Evolutionary conservation across 1,140 invertebrate genomes (phyloP).

Genomic region (Drepana arcuata): DNA sequence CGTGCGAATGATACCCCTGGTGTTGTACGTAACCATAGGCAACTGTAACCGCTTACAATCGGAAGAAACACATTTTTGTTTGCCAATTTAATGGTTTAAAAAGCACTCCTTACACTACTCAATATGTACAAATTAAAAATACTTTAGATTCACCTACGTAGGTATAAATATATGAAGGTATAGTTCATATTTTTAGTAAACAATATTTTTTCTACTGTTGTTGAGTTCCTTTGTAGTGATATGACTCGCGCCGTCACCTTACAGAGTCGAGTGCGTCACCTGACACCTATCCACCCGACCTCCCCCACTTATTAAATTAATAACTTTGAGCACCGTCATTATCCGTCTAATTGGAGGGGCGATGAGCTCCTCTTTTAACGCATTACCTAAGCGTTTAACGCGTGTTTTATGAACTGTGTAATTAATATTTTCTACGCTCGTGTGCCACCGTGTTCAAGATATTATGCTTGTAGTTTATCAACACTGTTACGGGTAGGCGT

Average conservation of each 20-base stretch:
- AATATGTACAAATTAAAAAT: background rate
- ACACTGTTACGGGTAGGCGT: too few relatives aligned
- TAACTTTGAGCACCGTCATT: conserved; percentile 66
- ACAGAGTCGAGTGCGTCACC: conserved; percentile 27
- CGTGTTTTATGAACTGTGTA: conserved; percentile 59
- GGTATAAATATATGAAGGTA: background rate
- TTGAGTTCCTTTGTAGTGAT: background rate
- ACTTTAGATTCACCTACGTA: background rate
- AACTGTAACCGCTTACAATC: too few relatives aligned
- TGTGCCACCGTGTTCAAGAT: too few relatives aligned
- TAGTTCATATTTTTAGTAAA: too few relatives aligned
- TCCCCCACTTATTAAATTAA: conserved; percentile 69
- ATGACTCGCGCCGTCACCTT: background rate
- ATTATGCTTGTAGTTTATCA: too few relatives aligned
- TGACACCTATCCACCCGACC: conserved; percentile 47
- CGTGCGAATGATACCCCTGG: too few relatives aligned
- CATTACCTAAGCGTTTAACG: conserved; percentile 57
- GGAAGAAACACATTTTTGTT: too few relatives aligned
- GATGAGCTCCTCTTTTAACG: conserved; percentile 60
- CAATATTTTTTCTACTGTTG: too few relatives aligned
- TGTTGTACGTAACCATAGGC: too few relatives aligned
- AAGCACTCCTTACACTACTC: too few relatives aligned
- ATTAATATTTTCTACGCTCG: conserved; percentile 30
- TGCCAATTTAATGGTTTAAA: too few relatives aligned
- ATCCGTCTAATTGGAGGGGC: conserved; percentile 63